Base-by-base conservation (phyloP, 2,113 vertebrate species). In the Zeus faber region DNA sequence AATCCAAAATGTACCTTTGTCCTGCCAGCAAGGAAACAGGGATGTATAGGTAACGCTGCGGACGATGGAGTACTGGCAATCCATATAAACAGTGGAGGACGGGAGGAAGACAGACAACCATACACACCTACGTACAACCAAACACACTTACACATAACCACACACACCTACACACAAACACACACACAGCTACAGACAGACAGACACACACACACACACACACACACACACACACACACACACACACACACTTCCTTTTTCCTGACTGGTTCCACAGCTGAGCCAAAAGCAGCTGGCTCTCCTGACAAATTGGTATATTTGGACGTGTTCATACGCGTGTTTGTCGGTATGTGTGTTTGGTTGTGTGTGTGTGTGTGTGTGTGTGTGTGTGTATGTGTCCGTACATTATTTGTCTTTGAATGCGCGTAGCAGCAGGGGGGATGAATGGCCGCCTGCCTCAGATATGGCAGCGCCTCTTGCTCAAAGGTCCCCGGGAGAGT, bases 371-470 rank as follows among this genome's bases (percentile, higher is more conserved):
- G 8, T 40, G 37, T 8, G 37, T 7, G 37, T 40, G 37, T n/a
- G n/a, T n/a, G n/a, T 33, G 31, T 33, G 31, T 33, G 31, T 33
- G 31, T 33, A 13, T 33, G 4, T 33, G 31, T 7, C 1, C 13
- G 31, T 9, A 4, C 13, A 13, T n/a, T 9, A 33, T 33, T 8
- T 10, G 31, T 33, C 8, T 33, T n/a, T n/a, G n/a, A n/a, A n/a
- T n/a, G n/a, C n/a, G n/a, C n/a, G n/a, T n/a, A 17, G 49, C 11
- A 11, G 49, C 31, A 22, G 5, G 20, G 8, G 17, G 16, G 21
- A 53, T 39, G 31, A 53, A 53, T 23, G 50, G 22, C 31, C 5
- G 13, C 20, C 50, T 40, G 50, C 33, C 50, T 53, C 14, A 24
- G 33, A 11, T 23, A 10, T 39, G 33, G 33, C 50, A 39, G 33